Evolutionary conservation across 2,888 invertebrate species (phyloP), one percentile per base, ranked within the genome.

Genomic region (Melipona beecheii): DNA sequence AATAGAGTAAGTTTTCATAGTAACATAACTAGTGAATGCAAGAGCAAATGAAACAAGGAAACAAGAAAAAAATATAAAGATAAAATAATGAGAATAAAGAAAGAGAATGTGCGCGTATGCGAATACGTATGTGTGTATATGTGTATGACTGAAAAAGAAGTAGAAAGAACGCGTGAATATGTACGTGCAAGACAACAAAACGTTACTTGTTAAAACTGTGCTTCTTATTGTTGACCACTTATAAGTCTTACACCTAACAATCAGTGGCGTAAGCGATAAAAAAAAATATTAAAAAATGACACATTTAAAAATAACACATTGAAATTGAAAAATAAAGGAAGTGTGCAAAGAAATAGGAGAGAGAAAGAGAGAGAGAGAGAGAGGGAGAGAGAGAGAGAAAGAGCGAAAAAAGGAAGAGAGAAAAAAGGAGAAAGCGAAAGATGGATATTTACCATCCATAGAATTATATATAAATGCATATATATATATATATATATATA

Each of bases 191-290:
- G 64, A 83, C 86, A 81, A 89, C 75, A 83, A 85, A 87, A 86
- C 79, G 88, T 90, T 91, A 92, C 91, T 92, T 93, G 92, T 92
- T 93, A 90, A 91, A 91, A 84, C 86, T 87, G 91, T 92, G 92
- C 91, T 88, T 87, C 86, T 88, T 87, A 89, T 89, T 91, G 90
- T 92, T 91, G 90, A 89, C 90, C 91, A 92, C 91, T 91, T 91
- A 87, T 91, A 92, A 92, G 91, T 91, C 91, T 91, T 90, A 92
- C 91, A 81, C 78, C 70, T 66, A 68, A 75, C 58, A 74, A 58
- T 68, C 71, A 62, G 50, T 75, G 84, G 78, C 49, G 74, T 78
- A 71, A 75, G 81, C 60, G 31, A 75, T 21, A 68, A 73, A 56
- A 71, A 62, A 19, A 54, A 54, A 68, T 60, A 17, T 2, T 49